A percentile compares a stretch with the other conserved stretches of the same genome.
phyloP scores from a whole-genome alignment of 2,888 invertebrate species.

The Cynaeus angustus region DNA sequence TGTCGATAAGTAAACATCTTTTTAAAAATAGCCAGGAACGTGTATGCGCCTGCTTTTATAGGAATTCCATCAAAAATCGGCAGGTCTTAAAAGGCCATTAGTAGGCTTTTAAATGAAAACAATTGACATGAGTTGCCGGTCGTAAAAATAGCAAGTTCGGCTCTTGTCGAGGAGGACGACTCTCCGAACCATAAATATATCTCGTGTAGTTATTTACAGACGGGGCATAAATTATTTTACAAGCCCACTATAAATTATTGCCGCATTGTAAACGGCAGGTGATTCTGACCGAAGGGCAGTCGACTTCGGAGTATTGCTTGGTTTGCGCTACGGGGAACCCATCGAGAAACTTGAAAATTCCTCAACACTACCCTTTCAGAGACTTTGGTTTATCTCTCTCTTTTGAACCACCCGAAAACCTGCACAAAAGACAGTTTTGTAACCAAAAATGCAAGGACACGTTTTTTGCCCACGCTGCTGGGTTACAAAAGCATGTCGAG shows the following conservation, averaged over 20 bases:
- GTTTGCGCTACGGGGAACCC: constrained; percentile 42
- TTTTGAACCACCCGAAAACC: not conserved
- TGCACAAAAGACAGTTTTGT: constrained; percentile 30
- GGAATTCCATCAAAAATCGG: constrained; percentile 45
- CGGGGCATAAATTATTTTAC: constrained; percentile 66
- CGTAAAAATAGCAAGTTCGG: constrained; percentile 51
- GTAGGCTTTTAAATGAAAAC: constrained; percentile 41
- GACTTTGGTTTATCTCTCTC: constrained; percentile 9
- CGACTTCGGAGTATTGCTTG: constrained; percentile 36
- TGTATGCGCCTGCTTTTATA: constrained; percentile 30
- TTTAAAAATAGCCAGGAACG: constrained; percentile 35
- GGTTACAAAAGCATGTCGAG: constrained; percentile 14
- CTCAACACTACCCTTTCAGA: constrained; percentile 38
- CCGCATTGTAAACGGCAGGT: constrained; percentile 65
- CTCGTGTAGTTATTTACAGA: constrained; percentile 63
- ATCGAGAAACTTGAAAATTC: constrained; percentile 40
- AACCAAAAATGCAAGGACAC: constrained; percentile 40
- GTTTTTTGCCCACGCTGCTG: constrained; percentile 22
- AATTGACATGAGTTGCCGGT: constrained; percentile 49
- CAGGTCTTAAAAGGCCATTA: constrained; percentile 36
- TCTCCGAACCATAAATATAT: constrained; percentile 50
- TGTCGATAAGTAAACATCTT: constrained; percentile 48
- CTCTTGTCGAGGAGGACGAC: constrained; percentile 50
- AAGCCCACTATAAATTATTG: constrained; percentile 65
- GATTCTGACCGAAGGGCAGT: constrained; percentile 55